A percentile compares a stretch with the other conserved stretches of the same genome.
These are phyloP conservation scores for Onychorhynchus coronatus DNA, from an alignment of 2,113 vertebrate species.

Conservation along the genomic window DNA sequence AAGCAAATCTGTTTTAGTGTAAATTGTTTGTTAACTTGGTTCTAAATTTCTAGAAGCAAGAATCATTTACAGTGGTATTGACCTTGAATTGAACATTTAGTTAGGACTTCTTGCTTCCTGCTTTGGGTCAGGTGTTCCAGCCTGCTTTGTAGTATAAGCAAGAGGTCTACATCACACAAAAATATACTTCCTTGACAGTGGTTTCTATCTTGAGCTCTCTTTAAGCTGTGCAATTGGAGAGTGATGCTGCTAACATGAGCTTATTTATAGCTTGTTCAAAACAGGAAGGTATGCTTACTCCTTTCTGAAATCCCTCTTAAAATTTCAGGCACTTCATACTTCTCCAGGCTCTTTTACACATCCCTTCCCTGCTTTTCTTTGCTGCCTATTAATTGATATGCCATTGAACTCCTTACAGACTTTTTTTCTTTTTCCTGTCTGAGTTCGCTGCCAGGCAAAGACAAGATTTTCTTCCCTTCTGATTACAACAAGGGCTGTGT, in stretches of 20 bases:
- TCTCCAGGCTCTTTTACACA: background rate
- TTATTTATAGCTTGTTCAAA: background rate
- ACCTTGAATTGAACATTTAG: background rate
- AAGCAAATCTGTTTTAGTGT: background rate
- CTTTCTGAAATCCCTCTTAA: background rate
- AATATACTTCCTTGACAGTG: background rate
- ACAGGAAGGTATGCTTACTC: background rate
- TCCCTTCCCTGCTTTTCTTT: background rate
- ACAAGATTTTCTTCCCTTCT: background rate
- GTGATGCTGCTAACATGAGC: background rate
- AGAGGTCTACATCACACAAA: background rate
- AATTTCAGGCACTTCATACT: background rate
- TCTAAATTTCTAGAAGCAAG: background rate
- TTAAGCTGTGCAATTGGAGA: background rate
- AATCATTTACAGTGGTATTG: background rate
- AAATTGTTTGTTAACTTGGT: background rate
- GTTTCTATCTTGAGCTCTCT: background rate
- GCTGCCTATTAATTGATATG: background rate
- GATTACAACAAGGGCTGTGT: background rate
- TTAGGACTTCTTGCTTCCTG: background rate
- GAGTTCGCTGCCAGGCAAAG: background rate
- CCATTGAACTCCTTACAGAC: background rate
- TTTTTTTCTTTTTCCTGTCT: background rate
- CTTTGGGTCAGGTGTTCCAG: background rate
- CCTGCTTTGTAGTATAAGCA: background rate